These are phyloP conservation scores for Petrocephalus zakoni DNA, from an alignment of 2,113 vertebrate species.

Conservation along the genomic window DNA sequence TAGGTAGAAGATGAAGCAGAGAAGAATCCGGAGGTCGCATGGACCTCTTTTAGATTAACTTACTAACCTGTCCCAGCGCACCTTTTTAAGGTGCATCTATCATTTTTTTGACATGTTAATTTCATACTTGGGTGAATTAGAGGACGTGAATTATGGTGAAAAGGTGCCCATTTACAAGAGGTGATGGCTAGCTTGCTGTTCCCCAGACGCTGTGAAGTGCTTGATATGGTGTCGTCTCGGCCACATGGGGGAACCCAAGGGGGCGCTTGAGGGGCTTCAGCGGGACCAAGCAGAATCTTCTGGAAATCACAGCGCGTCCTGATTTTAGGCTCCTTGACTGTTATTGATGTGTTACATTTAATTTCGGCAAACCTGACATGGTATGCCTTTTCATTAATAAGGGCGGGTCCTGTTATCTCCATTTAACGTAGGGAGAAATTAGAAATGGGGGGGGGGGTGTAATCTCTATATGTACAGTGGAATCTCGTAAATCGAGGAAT, in stretches of 20 bases:
- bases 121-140: background rate
- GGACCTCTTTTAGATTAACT: background rate
- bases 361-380: slow-evolving; percentile 26
- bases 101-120: background rate
- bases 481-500: background rate
- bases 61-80: background rate
- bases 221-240: background rate
- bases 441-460: slow-evolving; percentile 24
- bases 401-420: slow-evolving; percentile 24
- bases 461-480: background rate
- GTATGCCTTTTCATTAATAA: slow-evolving; percentile 29
- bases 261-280: slow-evolving; percentile 28
- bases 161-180: background rate
- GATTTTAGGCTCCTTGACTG: slow-evolving; percentile 30
- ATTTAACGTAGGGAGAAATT: slow-evolving; percentile 15
- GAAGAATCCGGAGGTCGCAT: background rate
- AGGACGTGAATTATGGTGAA: background rate
- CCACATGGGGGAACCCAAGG: background rate
- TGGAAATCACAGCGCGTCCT: slow-evolving; percentile 5
- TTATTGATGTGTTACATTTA: slow-evolving; percentile 40
- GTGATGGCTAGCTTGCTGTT: too few relatives aligned
- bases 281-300: slow-evolving; percentile 24
- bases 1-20: background rate
- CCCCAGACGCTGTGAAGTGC: background rate
- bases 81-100: background rate